phyloP scores from a whole-genome alignment of 2,888 invertebrate genomes.

The Lycaena phlaeas region DNA sequence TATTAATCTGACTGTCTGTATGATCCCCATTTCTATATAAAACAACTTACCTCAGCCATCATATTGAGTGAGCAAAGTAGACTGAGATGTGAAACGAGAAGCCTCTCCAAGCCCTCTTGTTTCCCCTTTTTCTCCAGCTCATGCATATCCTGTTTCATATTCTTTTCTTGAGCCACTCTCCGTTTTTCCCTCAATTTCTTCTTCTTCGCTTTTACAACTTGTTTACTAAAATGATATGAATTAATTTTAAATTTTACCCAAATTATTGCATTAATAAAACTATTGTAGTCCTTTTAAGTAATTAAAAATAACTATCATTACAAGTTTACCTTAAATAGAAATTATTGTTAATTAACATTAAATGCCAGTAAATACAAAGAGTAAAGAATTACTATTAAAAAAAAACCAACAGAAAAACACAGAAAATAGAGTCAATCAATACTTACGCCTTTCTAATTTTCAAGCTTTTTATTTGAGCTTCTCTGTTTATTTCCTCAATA shows the following conservation, averaged over 20 bases:
- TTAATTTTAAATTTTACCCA: neutral
- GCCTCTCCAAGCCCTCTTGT: constrained; percentile 69
- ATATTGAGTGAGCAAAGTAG: constrained; percentile 76
- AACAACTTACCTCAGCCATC: constrained; percentile 50
- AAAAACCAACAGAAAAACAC: no score
- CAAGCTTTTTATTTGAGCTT: constrained; percentile 29
- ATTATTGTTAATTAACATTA: no score
- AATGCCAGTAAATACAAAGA: no score
- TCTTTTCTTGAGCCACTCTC: constrained; percentile 42
- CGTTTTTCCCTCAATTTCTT: constrained; percentile 45
- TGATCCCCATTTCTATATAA: no score
- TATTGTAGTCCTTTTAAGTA: no score
- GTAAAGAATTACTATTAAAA: no score
- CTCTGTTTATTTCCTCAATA: constrained; percentile 30
- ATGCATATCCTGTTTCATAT: constrained; percentile 50
- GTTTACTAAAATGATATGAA: constrained; percentile 29
- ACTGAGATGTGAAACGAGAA: constrained; percentile 77
- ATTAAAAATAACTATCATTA: no score
- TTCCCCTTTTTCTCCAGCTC: constrained; percentile 54
- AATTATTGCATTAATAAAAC: no score
- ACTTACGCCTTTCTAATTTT: constrained; percentile 57
- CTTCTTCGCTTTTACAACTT: constrained; percentile 42
- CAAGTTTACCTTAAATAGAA: no score
- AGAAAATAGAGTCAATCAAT: no score
- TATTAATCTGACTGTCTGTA: no score